Conservation (phyloP, 2,888 invertebrate species). For the Philhelius pedissequus region DNA sequence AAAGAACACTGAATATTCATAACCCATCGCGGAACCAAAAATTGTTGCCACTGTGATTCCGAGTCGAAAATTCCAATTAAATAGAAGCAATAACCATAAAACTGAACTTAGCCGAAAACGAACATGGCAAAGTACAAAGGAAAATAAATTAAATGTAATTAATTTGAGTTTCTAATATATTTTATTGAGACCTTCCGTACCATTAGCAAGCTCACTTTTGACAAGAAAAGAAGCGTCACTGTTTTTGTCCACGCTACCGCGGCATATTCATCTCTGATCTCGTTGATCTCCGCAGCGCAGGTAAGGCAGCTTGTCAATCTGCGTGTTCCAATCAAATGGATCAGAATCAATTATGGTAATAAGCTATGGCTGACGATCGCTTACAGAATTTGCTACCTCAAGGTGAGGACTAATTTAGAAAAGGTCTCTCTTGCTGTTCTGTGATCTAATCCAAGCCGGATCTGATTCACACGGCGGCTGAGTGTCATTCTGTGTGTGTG, state of each 20-base stretch:
- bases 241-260: slow-evolving; percentile 16
- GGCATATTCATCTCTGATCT: slow-evolving; percentile 39
- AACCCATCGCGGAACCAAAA: background rate
- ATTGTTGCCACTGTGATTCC: slow-evolving; percentile 12
- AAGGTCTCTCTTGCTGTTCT: slow-evolving; percentile 9
- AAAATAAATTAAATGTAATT: slow-evolving; percentile 65
- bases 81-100: slow-evolving; percentile 59
- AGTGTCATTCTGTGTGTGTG: background rate
- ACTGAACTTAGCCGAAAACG: slow-evolving; percentile 19
- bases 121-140: slow-evolving; percentile 50
- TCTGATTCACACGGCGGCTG: slow-evolving; percentile 47
- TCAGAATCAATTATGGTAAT: slow-evolving; percentile 66
- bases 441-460: slow-evolving; percentile 55
- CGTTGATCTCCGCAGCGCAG: slow-evolving; percentile 11
- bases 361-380: slow-evolving; percentile 54
- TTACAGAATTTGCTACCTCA: slow-evolving; percentile 37
- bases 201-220: slow-evolving; percentile 58
- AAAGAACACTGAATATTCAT: slow-evolving; percentile 54
- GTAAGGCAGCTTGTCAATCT: slow-evolving; percentile 35
- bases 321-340: slow-evolving; percentile 51
- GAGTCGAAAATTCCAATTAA: slow-evolving; percentile 29
- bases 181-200: slow-evolving; percentile 41
- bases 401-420: slow-evolving; percentile 48
- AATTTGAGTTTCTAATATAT: slow-evolving; percentile 49
- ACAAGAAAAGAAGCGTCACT: slow-evolving; percentile 45